These are phyloP conservation scores for Acromyrmex echinatior DNA, from an alignment of 1,140 invertebrate species.

Conservation along the genomic window DNA sequence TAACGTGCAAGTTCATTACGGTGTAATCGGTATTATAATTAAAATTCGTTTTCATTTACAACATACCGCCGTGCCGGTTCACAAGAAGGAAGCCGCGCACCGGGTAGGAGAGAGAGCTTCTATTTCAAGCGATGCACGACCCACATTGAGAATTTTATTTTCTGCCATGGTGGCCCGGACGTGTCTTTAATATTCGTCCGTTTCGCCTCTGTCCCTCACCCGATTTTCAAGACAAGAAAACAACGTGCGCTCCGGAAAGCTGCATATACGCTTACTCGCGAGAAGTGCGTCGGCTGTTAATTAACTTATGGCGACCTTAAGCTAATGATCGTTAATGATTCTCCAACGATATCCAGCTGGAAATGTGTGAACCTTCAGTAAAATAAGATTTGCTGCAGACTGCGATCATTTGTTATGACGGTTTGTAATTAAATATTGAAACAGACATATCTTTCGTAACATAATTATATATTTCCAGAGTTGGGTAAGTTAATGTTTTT, in stretches of 20 bases:
- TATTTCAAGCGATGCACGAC: conserved; percentile 79
- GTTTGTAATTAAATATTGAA: not conserved
- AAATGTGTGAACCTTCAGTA: not conserved
- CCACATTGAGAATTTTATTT: conserved; percentile 83
- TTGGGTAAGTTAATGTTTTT: too few relatives aligned
- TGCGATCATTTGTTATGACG: not conserved
- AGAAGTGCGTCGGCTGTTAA: not conserved
- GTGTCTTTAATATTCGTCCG: conserved; percentile 61
- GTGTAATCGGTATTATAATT: conserved; percentile 1
- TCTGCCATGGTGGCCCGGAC: conserved; percentile 53
- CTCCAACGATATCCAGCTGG: not conserved
- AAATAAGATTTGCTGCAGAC: not conserved
- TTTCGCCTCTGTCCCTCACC: not conserved
- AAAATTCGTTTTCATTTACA: conserved; percentile 57
- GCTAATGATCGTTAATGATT: not conserved
- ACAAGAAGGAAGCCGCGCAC: conserved; percentile 39
- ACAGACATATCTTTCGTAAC: not conserved
- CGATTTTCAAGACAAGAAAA: not conserved
- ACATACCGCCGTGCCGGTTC: not conserved
- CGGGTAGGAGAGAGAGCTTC: conserved; percentile 59
- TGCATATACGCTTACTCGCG: not conserved
- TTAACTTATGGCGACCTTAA: not conserved
- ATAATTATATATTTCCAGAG: too few relatives aligned
- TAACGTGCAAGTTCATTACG: not conserved
- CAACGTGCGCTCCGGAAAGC: not conserved